Base-by-base conservation (phyloP, 2,113 vertebrate genomes). In the Isichthys henryi region DNA sequence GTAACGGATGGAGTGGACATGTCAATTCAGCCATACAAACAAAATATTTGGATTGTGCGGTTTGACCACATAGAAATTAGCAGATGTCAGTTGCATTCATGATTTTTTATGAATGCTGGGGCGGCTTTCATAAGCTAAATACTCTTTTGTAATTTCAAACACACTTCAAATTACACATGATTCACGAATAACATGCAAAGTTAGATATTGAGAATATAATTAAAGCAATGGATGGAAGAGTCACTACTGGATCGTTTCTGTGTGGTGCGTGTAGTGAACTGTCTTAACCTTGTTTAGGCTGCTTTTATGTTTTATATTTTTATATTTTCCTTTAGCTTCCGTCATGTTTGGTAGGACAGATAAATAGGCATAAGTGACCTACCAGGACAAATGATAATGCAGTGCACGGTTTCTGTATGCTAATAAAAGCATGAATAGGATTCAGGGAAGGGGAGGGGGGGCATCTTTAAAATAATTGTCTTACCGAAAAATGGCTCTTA, bases 401-500 rank as follows among this genome's bases (percentile, higher is more conserved):
- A 45, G 2, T 52, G 43, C 83, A 85, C 95, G 94, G 92, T 95
- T 96, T 96, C 96, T 95, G 35, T 15, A 94, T 96, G 94, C 95
- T 95, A 96, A 95, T 96, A 95, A 95, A 96, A 96, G 96, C 96
- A 96, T 96, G 96, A 96, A 96, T 96, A 96, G 96, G 96, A 96
- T 96, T 96, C 97, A 96, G 10, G 52, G 52, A 1, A 17, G 96
- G 95, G 52, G 52, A 1, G 15, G 96, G 95, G 96, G 97, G 97
- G 97, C 96, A 96, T 97, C 96, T 97, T 97, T 97, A 96, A 97
- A 96, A 97, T 97, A 97, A 97, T 97, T 97, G 96, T 96, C 96
- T n/a, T n/a, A n/a, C n/a, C n/a, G n/a, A n/a, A n/a, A n/a, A n/a
- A n/a, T n/a, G n/a, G 96, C 96, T 96, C 97, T 96, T 96, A 96